Evolutionary conservation across 2,113 vertebrate species (phyloP), one percentile per base, ranked within the genome.

Genomic region (Terrapene triunguis): DNA sequence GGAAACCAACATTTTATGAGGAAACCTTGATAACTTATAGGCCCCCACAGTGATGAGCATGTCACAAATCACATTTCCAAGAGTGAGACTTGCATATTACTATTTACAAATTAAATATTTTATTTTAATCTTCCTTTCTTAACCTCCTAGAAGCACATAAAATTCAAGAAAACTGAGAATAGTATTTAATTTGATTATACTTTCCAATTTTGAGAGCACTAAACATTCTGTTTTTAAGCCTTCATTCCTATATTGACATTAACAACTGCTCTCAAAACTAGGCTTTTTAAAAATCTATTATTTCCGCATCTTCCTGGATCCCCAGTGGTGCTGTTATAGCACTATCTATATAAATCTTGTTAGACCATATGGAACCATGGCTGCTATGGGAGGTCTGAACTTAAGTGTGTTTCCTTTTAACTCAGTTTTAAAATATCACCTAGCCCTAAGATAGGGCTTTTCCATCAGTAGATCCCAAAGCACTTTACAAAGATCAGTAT

Each of bases 1-100:
- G 86, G 84, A 96, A 93, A 90, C 51, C 84, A 84, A 0, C 69
- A 76, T 86, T 96, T 94, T 90, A 96, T 89, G 88, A 92, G 88
- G 83, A 94, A 91, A 85, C 57, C 50, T 27, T 82, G 69, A 50
- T 50, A 95, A 92, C 62, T 95, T 93, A 89, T 1, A 82, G 42
- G n/a, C 51, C 85, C 72, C 72, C 72, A 54, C 51, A 88, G 91
- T 24, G 69, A 93, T 83, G 29, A 82, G 88, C 5, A 12, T 29
- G 92, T 74, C 10, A 5, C 84, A 93, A 96, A 97, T 88, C 92
- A 84, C 5, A 84, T 84, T 93, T 88, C 92, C 76, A 94, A 83
- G 87, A 92, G 76, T 5, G n/a, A 92, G 78, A 80, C 76, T 93
- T 91, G 29, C 32, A n/a, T 14, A 82, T 82, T 87, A 65, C 50